Evolutionary conservation across 1,140 invertebrate species (phyloP).

Genomic region (Bombus cullumanus): DNA sequence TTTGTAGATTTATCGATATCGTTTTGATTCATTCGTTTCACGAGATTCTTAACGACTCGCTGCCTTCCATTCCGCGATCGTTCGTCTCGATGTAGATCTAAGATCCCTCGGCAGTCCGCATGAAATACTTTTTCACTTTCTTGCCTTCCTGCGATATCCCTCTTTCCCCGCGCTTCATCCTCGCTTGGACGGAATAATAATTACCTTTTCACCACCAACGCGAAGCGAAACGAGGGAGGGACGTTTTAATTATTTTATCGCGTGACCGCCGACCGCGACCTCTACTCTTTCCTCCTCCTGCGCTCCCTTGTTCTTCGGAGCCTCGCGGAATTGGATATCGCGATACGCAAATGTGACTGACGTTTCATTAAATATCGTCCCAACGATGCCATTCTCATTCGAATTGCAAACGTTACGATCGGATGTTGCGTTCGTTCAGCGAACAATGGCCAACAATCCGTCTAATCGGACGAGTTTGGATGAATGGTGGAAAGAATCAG

Average conservation of each 20-base stretch:
- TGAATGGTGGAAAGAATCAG: too few species aligned
- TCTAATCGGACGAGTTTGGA: neutral
- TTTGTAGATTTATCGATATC: neutral
- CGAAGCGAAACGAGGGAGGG: constrained; percentile 48
- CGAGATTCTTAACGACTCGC: neutral
- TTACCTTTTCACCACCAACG: constrained; percentile 63
- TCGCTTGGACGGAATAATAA: constrained; percentile 63
- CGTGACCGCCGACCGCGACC: constrained; percentile 66
- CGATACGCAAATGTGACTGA: constrained; percentile 61
- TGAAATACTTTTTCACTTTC: constrained; percentile 7
- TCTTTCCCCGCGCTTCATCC: neutral
- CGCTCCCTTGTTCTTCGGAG: constrained; percentile 28
- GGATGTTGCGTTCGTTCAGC: neutral
- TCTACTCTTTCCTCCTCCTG: constrained; percentile 5
- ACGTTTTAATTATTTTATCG: constrained; percentile 72
- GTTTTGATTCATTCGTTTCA: constrained; percentile 2
- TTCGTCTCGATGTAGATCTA: neutral
- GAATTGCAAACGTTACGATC: neutral
- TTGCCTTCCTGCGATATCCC: constrained; percentile 8
- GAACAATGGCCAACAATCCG: neutral
- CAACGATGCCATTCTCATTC: constrained; percentile 31
- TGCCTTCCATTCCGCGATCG: neutral
- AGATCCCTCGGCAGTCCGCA: neutral
- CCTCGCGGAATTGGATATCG: constrained; percentile 54
- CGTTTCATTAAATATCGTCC: constrained; percentile 65